Conservation (phyloP, 2,888 invertebrate genomes). For the Synanthedon formicaeformis region DNA sequence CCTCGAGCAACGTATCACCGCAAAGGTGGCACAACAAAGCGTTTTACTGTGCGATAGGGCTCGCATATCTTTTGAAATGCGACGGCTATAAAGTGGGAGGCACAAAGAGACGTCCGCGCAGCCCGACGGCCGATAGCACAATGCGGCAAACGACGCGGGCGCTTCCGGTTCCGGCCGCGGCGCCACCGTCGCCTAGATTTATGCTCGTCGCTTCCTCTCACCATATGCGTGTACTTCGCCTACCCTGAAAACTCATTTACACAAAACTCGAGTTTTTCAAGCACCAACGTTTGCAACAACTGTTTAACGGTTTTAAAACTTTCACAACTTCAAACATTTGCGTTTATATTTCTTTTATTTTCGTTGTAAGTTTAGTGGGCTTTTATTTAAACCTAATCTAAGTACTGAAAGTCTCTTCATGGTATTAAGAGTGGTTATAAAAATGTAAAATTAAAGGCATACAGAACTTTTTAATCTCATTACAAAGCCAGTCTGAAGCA, state of each 20-base stretch:
- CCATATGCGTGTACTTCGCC: slow-evolving; percentile 51
- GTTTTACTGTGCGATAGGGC: slow-evolving; percentile 39
- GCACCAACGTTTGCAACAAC: slow-evolving; percentile 48
- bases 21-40: slow-evolving; percentile 58
- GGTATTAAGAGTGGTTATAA: background rate
- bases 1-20: background rate
- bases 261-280: slow-evolving; percentile 66
- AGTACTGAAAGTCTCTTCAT: no score
- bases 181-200: slow-evolving; percentile 65
- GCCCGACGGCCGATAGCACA: slow-evolving; percentile 64
- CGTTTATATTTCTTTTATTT: background rate
- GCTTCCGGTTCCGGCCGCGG: slow-evolving; percentile 67
- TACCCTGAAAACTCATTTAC: slow-evolving; percentile 58
- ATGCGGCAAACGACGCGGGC: slow-evolving; percentile 68
- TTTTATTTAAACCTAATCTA: no score
- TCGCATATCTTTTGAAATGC: slow-evolving; percentile 45
- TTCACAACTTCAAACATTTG: background rate
- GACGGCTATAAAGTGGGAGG: slow-evolving; percentile 55
- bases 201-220: slow-evolving; percentile 65
- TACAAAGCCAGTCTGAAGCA: slow-evolving; percentile 1
- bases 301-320: slow-evolving; percentile 21
- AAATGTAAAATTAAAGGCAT: background rate
- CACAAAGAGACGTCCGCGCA: slow-evolving; percentile 62
- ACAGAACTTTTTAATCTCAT: slow-evolving; percentile 4
- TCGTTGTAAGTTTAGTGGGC: background rate